Base-by-base conservation (phyloP, 1,140 invertebrate genomes). In the Brachionus plicatilis region DNA sequence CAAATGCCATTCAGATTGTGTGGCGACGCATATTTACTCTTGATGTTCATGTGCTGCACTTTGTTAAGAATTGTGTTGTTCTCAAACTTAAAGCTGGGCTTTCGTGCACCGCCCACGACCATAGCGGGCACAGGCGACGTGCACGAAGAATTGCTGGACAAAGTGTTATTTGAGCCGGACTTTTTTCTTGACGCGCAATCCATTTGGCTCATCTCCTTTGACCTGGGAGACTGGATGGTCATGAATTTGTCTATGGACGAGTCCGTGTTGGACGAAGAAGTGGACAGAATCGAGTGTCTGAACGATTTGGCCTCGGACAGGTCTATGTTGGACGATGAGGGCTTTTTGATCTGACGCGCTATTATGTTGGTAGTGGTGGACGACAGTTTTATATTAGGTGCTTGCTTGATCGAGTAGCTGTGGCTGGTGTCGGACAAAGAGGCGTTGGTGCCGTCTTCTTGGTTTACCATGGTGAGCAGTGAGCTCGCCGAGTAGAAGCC, bases 41-140 rank as follows among this genome's bases (percentile, higher is more conserved):
- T 76, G 20, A 76, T 27, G 50, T 76, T 47, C 72, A 76, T 76
- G 53, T 76, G 53, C 27, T 76, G 72, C 8, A 76, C 72, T 50
- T 47, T 47, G 33, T 76, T 76, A 24, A 76, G n/a, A 50, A 76
- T 76, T 29, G 72, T 76, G 20, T 50, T 76, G 27, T 76, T 76
- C 27, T 76, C 72, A 29, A 76, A 76, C 33, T 76, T 76, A 20
- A 76, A 76, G 50, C 72, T 76, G 11, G 72, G 72, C 17, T 50
- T 76, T 47, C 72, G 43, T 14, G 20, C 72, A 53, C 43, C 72
- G 27, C 11, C 29, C 27, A 47, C 3, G 1, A 24, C 1, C 6
- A 50, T 76, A 29, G 8, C 50, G 1, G 72, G 45, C 12, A 47
- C 72, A 9, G 72, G 43, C 9, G 72, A 76, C 2, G 41, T 50